Conservation (phyloP, 2,888 invertebrate species). For the Eilema sororculum region DNA sequence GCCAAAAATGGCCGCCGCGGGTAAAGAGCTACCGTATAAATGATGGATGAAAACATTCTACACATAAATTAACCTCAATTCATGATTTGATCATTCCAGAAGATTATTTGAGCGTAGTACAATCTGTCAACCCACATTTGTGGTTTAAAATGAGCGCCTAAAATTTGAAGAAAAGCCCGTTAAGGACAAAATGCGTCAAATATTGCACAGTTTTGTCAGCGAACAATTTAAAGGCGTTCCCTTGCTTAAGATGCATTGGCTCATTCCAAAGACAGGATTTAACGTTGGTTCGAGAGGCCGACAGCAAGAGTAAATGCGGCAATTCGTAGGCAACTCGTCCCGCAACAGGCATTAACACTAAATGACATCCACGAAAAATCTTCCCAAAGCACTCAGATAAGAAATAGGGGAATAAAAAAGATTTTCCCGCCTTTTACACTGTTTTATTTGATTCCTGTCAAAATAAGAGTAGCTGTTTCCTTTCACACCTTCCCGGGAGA, state of each 20-base stretch:
- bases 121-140: not conserved
- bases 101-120: not conserved
- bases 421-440: slow-evolving; percentile 65
- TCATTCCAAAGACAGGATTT: slow-evolving; percentile 82
- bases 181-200: slow-evolving; percentile 57
- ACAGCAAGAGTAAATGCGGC: slow-evolving; percentile 77
- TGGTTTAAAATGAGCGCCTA: slow-evolving; percentile 24
- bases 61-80: not conserved
- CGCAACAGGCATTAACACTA: slow-evolving; percentile 84
- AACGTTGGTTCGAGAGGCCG: slow-evolving; percentile 73
- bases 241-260: slow-evolving; percentile 85
- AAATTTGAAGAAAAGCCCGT: slow-evolving; percentile 53
- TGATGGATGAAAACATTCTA: not conserved
- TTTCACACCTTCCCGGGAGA: slow-evolving; percentile 26
- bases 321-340: slow-evolving; percentile 82
- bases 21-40: no score
- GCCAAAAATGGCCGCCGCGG: no score
- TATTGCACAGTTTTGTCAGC: slow-evolving; percentile 66
- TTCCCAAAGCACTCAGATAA: slow-evolving; percentile 73
- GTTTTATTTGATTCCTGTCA: slow-evolving; percentile 61
- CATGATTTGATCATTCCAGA: not conserved
- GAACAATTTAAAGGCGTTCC: slow-evolving; percentile 75
- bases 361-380: slow-evolving; percentile 85
- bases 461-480: slow-evolving; percentile 40
- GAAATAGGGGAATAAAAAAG: slow-evolving; percentile 76